A percentile compares a stretch with the other conserved stretches of the same genome.
Conservation (phyloP, 1,140 invertebrate species). For the Diabrotica undecimpunctata region DNA sequence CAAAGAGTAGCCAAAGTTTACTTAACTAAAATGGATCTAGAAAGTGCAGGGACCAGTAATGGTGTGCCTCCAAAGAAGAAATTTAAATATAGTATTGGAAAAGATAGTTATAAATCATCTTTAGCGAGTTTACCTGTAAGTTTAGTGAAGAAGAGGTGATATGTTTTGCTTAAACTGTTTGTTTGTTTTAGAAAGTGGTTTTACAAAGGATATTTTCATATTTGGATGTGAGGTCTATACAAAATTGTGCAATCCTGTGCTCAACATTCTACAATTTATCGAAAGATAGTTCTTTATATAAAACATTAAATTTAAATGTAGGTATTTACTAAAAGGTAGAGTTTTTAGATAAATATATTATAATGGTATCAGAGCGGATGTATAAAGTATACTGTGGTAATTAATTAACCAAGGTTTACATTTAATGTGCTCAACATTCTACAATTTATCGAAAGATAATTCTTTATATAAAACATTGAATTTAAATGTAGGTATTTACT, state of each 20-base stretch:
- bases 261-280: constrained; percentile 32
- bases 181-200: constrained; percentile 29
- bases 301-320: constrained; percentile 30
- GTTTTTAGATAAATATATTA: too few species aligned
- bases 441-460: constrained; percentile 32
- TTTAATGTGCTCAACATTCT: constrained; percentile 33
- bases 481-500: constrained; percentile 29
- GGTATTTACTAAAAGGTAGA: constrained; percentile 1
- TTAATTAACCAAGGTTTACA: too few species aligned
- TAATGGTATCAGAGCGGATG: too few species aligned
- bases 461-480: constrained; percentile 28
- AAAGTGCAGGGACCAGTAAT: constrained; percentile 9
- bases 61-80: constrained; percentile 28
- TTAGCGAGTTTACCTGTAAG: constrained; percentile 29
- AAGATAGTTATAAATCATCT: constrained; percentile 13
- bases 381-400: too few species aligned
- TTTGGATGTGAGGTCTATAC: constrained; percentile 33
- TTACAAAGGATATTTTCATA: constrained; percentile 32
- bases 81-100: constrained; percentile 14
- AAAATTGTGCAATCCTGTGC: constrained; percentile 32
- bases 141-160: constrained; percentile 1
- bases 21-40: constrained; percentile 5
- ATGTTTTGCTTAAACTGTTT: not conserved
- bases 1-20: not conserved
- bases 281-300: constrained; percentile 31